Evolutionary conservation across 2,113 vertebrate genomes (phyloP).

Genomic region (Girardinichthys multiradiatus): DNA sequence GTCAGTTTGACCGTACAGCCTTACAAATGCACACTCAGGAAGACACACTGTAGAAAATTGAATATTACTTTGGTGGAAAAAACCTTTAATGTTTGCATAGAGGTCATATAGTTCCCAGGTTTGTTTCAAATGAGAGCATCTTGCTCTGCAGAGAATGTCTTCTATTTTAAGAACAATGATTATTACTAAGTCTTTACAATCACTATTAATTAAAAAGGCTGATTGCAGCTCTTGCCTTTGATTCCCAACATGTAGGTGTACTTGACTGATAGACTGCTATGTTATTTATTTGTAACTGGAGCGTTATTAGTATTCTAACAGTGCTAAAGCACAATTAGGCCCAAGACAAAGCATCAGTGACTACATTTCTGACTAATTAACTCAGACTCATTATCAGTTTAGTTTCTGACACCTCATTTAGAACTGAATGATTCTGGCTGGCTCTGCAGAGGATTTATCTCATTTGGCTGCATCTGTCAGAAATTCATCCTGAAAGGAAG

Average conservation of each 20-base stretch:
- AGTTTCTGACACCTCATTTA: conserved; percentile 4
- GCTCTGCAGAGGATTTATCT: conserved; percentile 21
- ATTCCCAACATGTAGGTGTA: background rate
- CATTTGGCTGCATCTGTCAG: background rate
- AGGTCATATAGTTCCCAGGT: background rate
- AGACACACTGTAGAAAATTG: background rate
- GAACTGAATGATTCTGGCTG: conserved; percentile 8
- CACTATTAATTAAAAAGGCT: too few species aligned
- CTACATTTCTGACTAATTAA: conserved; percentile 22
- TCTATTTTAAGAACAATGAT: too few species aligned
- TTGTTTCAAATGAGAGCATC: background rate
- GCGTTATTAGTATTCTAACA: background rate
- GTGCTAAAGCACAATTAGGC: background rate
- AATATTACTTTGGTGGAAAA: background rate
- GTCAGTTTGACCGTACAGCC: conserved; percentile 30
- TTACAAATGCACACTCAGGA: background rate
- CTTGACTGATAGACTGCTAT: background rate
- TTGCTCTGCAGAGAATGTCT: background rate
- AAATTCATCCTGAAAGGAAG: background rate
- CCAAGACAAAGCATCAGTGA: background rate
- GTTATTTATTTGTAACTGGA: background rate
- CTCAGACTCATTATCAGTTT: conserved; percentile 29
- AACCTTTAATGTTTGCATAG: background rate
- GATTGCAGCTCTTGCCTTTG: background rate
- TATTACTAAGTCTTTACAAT: too few species aligned